These are phyloP conservation scores for Dryomyza anilis DNA, from an alignment of 2,888 invertebrate species.

Conservation along the genomic window DNA sequence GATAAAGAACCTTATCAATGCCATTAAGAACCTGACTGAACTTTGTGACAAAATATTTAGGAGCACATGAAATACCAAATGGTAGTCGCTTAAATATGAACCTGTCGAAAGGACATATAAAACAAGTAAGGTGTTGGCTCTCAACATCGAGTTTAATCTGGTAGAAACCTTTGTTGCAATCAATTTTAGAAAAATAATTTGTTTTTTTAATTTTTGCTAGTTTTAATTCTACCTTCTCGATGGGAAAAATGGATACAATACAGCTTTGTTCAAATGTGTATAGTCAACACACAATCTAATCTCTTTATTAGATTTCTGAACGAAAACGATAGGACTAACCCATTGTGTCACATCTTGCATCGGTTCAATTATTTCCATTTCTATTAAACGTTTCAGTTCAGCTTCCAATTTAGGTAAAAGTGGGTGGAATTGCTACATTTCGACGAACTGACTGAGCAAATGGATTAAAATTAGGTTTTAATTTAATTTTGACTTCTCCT, in stretches of 20 bases:
- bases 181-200: slow-evolving; percentile 24
- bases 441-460: slow-evolving; percentile 23
- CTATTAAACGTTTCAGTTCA: slow-evolving; percentile 10
- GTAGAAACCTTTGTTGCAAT: slow-evolving; percentile 24
- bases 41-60: slow-evolving; percentile 27
- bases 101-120: slow-evolving; percentile 20
- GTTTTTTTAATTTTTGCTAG: too few species aligned
- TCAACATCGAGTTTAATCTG: slow-evolving; percentile 25
- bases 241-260: slow-evolving; percentile 19
- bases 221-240: slow-evolving; percentile 7
- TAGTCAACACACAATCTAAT: slow-evolving; percentile 17
- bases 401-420: slow-evolving; percentile 15
- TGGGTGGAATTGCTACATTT: slow-evolving; percentile 5
- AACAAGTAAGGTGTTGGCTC: too few species aligned
- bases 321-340: slow-evolving; percentile 22
- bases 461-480: slow-evolving; percentile 15
- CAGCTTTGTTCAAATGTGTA: slow-evolving; percentile 21
- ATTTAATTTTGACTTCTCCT: slow-evolving; percentile 20
- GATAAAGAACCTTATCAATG: slow-evolving; percentile 15
- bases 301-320: slow-evolving; percentile 9
- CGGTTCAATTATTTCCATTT: slow-evolving; percentile 6
- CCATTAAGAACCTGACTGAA: slow-evolving; percentile 16
- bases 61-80: too few species aligned
- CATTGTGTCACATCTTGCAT: slow-evolving; percentile 22
- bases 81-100: slow-evolving; percentile 25